Evolutionary conservation across 2,888 invertebrate species (phyloP), one percentile per base, ranked within the genome.

Genomic region (Cetonia aurata): DNA sequence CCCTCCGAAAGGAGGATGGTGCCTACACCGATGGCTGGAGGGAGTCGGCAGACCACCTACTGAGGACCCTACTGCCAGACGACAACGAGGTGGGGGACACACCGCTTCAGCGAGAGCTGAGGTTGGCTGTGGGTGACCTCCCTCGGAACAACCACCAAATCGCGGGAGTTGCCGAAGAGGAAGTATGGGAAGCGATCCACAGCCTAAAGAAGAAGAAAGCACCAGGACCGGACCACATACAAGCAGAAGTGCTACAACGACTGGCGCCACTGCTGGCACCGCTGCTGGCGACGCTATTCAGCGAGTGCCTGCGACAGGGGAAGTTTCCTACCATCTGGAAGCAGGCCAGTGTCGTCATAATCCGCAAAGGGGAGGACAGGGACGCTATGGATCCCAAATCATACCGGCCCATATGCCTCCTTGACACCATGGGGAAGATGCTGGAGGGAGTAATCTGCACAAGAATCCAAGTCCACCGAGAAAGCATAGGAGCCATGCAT

Each of bases 221-320:
- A 4, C 46, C 72, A 0, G 69, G 72, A 13, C 69, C 69, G 0
- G 69, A 72, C 13, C 17, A 53, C 4, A 69, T 72, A 1, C 52
- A 17, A 1, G 1, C 59, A 6, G 69, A 72, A 31, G 50, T 69
- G n/a, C 6, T 71, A 3, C 41, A 42, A 50, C 3, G n/a, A 1
- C 13, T 59, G 0, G 3, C 0, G 10, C 1, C 17, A 0, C 12
- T 44, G 19, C n/a, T 71, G 19, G 9, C 15, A 1, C 67, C 71
- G 12, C 1, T 2, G 8, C 55, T 71, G 1, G 44, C 59, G n/a
- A 8, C 10, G 3, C 52, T 75, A 0, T 71, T 25, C 8, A 75
- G 75, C 50, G 65, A 57, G 19, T 75, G 74, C 42, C 15, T 75
- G 0, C 15, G 44, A 25, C 25, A 59, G 0, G 70, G 71, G 0